Evolutionary conservation across 1,140 invertebrate species (phyloP), one percentile per base, ranked within the genome.

Genomic region (Yoshiicerus persimilis): DNA sequence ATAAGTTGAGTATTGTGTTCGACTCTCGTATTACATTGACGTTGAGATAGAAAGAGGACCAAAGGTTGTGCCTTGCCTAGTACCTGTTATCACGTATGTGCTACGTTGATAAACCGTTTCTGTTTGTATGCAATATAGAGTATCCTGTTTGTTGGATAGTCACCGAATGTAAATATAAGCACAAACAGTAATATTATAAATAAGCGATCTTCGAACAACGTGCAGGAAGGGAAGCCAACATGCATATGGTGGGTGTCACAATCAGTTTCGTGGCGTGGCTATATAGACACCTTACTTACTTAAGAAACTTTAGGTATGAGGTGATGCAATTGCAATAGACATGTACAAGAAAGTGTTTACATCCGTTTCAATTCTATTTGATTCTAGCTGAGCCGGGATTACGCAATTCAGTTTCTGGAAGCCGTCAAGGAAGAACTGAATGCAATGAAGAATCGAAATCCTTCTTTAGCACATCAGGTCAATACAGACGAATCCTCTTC

Each of bases 351-450:
- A 23, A 80, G 27, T 11, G 30, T 70, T 70, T 70, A 80, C 75
- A 34, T 38, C 11, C 13, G 75, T 80, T 80, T 80, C 30, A n/a
- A 36, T 80, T 80, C 27, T 16, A 80, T 80, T 80, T 13, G 16
- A 38, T 84, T 62, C 25, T 38, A 96, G 95, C 95, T 96, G 93
- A 93, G 93, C 1, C 93, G 95, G 77, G 94, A 95, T 92, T 95
- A 95, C 91, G 95, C 95, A 6, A 94, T 96, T n/a, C 92, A 93
- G 34, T 96, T 96, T 91, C 92, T 96, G 20, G 94, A 96, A 92
- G 95, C 96, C 89, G 95, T 96, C 75, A 95, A 95, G 90, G 93
- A 94, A 89, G 95, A 95, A 88, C 94, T 96, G 84, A 95, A 95
- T 87, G 94, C 94, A 90, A 91, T 96, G 34, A 94, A 95, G 89